Percentiles rank a stretch among this genome's conserved stretches.
Evolutionary conservation across 1,140 invertebrate species (phyloP).

Genomic region (Drosophila malerkotliana): DNA sequence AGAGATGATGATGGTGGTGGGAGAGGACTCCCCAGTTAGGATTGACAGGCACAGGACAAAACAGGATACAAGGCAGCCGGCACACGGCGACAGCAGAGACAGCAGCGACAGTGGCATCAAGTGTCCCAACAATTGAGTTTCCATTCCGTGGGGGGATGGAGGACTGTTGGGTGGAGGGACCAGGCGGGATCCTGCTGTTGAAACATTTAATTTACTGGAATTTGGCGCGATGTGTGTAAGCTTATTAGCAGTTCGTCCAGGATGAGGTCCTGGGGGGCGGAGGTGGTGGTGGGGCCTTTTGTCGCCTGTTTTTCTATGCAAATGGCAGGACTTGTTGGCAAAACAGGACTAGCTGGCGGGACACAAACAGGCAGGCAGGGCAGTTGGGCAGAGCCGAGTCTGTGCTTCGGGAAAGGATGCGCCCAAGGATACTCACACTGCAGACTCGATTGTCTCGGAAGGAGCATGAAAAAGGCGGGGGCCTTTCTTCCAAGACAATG

Average conservation of each 20-base stretch:
- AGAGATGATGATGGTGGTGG: neutral
- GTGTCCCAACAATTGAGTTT: constrained; percentile 77
- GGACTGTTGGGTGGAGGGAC: too few relatives aligned
- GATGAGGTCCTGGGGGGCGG: neutral
- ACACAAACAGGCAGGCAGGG: too few relatives aligned
- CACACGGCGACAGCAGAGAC: constrained; percentile 4
- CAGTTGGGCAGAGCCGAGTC: too few relatives aligned
- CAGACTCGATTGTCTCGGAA: constrained; percentile 35
- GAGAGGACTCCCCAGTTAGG: constrained; percentile 30
- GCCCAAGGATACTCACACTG: neutral
- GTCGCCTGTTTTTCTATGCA: constrained; percentile 73
- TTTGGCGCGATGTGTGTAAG: constrained; percentile 69
- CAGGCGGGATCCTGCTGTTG: constrained; percentile 26
- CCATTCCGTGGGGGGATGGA: constrained; percentile 22
- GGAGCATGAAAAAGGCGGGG: constrained; percentile 21
- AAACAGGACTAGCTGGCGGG: neutral
- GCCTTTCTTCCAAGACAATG: constrained; percentile 33
- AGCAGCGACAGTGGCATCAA: constrained; percentile 46
- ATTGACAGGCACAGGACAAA: constrained; percentile 55
- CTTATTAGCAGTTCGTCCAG: constrained; percentile 70
- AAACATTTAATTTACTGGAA: constrained; percentile 81
- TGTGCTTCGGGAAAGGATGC: too few relatives aligned
- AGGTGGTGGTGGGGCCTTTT: constrained; percentile 8
- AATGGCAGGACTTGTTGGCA: constrained; percentile 37
- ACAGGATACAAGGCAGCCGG: constrained; percentile 61